phyloP scores from a whole-genome alignment of 1,140 invertebrate species.

The Scylla paramamosain region DNA sequence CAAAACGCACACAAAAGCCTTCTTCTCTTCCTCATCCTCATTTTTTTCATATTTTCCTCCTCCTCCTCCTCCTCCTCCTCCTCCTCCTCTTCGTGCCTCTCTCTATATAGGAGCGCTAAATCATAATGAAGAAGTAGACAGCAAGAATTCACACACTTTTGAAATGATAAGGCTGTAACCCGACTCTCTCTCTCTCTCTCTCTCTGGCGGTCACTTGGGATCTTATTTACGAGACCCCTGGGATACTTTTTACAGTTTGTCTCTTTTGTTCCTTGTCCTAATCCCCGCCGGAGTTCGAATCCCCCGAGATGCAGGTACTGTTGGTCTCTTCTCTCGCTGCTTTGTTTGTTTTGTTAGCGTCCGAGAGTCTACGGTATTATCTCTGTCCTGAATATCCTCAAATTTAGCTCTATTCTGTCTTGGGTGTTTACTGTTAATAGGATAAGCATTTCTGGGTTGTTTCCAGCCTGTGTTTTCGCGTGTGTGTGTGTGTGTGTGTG shows the following conservation, averaged over 20 bases:
- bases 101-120: too few relatives aligned
- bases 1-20: neutral
- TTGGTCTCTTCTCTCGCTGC: neutral
- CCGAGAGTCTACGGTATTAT: too few relatives aligned
- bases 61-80: too few relatives aligned
- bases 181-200: too few relatives aligned
- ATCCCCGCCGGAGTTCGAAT: neutral
- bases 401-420: neutral
- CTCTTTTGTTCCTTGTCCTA: neutral
- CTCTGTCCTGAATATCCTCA: neutral
- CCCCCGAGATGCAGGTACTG: neutral
- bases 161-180: too few relatives aligned
- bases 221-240: neutral
- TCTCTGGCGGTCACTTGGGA: neutral
- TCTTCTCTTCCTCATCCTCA: too few relatives aligned
- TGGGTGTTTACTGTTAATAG: neutral
- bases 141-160: neutral
- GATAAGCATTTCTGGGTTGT: neutral
- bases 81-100: too few relatives aligned
- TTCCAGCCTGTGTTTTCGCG: neutral
- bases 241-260: neutral
- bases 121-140: neutral
- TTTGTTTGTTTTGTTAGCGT: neutral
- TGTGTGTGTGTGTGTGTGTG: neutral
- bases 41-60: too few relatives aligned